Evolutionary conservation across 2,797 vertebrate species (phyloP).

Genomic region (Eulemur mongoz): DNA sequence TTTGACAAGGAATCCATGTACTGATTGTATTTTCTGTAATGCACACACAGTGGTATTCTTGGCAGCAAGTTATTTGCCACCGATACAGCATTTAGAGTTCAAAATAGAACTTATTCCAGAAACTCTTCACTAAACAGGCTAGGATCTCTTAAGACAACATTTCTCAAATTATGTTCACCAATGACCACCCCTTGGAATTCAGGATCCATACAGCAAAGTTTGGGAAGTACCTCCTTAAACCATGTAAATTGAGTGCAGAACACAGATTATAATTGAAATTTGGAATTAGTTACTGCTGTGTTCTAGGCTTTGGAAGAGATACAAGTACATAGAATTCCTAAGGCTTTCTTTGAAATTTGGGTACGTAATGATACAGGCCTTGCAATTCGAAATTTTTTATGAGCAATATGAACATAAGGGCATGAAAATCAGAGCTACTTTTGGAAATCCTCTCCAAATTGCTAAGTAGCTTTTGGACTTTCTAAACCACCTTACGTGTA

Average conservation of each 20-base stretch:
- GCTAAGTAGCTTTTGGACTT: not conserved
- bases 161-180: not conserved
- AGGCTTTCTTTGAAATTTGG: slow-evolving; percentile 3
- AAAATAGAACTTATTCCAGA: slow-evolving; percentile 7
- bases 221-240: not conserved
- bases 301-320: not conserved
- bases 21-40: slow-evolving; percentile 36
- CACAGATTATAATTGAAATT: not conserved
- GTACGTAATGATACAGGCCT: not conserved
- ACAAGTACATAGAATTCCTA: not conserved
- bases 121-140: not conserved
- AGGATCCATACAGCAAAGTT: not conserved
- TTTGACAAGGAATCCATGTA: not conserved
- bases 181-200: not conserved
- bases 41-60: slow-evolving; percentile 17
- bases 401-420: not conserved
- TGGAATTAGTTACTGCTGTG: not conserved
- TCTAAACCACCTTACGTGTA: not conserved
- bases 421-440: not conserved
- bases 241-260: not conserved
- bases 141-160: not conserved
- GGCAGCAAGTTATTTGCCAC: slow-evolving; percentile 13
- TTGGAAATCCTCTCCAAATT: not conserved
- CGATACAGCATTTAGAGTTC: not conserved
- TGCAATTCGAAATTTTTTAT: not conserved